A percentile compares a stretch with the other conserved stretches of the same genome.
Evolutionary conservation across 2,888 invertebrate species (phyloP).

Genomic region (Stegana nigrithorax): DNA sequence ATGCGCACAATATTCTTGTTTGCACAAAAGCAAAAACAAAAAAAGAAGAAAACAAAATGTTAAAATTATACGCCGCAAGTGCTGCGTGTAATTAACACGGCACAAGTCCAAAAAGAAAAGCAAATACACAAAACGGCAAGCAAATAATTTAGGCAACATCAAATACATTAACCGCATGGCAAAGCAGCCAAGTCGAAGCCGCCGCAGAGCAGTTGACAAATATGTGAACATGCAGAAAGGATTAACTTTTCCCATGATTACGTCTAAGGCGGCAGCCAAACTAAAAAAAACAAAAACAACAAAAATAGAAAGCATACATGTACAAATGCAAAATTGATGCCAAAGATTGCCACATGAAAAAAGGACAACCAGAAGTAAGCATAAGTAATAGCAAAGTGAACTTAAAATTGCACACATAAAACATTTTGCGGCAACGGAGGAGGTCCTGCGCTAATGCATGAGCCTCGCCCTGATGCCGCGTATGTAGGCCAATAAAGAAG

Average conservation of each 20-base stretch:
- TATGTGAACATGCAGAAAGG: slow-evolving; percentile 28
- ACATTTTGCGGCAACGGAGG: too few species aligned
- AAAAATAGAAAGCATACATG: not conserved
- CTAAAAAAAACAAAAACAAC: not conserved
- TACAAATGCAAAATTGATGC: not conserved
- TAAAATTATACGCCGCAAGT: slow-evolving; percentile 24
- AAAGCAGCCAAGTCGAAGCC: not conserved
- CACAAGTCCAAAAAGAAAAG: slow-evolving; percentile 54
- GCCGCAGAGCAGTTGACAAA: not conserved
- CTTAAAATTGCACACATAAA: not conserved
- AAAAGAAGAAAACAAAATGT: not conserved
- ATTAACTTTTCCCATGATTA: slow-evolving; percentile 19
- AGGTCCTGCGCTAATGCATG: not conserved
- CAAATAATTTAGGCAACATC: slow-evolving; percentile 31
- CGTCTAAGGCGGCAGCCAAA: not conserved
- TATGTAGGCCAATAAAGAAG: slow-evolving; percentile 50
- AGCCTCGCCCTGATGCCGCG: not conserved
- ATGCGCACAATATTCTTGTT: too few species aligned
- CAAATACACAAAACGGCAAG: slow-evolving; percentile 48
- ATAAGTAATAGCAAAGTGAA: not conserved
- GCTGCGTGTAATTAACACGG: slow-evolving; percentile 60
- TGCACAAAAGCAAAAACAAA: not conserved
- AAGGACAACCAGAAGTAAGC: not conserved
- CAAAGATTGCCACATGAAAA: not conserved
- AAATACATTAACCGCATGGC: not conserved